Percentiles rank a stretch among this genome's conserved stretches.
phyloP scores from a whole-genome alignment of 2,888 invertebrate genomes.

The Branchinecta sandiegonensis region DNA sequence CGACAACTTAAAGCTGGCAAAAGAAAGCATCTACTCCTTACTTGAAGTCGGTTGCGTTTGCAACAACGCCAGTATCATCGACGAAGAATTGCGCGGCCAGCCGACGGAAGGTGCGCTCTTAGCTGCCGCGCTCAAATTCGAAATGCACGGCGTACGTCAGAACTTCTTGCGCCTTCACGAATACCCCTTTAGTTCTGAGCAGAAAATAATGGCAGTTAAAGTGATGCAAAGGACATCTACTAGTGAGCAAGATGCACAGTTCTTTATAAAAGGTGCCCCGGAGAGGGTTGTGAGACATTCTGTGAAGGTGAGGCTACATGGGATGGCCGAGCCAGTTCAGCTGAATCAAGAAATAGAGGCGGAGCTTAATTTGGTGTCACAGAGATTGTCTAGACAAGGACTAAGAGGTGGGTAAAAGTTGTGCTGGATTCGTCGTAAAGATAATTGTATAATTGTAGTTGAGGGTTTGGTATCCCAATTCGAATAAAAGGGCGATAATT shows the following conservation, averaged over 20 bases:
- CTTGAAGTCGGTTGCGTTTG: conserved; percentile 81
- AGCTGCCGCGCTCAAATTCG: conserved; percentile 77
- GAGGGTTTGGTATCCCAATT: too few relatives aligned
- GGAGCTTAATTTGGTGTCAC: conserved; percentile 37
- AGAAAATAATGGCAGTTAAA: conserved; percentile 96
- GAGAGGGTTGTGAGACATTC: conserved; percentile 56
- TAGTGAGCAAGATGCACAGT: conserved; percentile 43
- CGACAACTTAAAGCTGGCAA: conserved; percentile 46
- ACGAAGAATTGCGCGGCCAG: conserved; percentile 69
- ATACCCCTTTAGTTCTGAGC: conserved; percentile 92
- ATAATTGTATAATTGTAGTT: background rate
- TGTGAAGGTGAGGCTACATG: conserved; percentile 32
- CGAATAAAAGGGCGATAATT: too few relatives aligned
- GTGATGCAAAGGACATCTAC: background rate
- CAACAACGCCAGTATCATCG: conserved; percentile 84
- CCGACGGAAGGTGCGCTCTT: conserved; percentile 96
- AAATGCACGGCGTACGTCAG: conserved; percentile 63
- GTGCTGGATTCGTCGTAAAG: too few relatives aligned
- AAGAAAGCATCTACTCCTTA: conserved; percentile 58
- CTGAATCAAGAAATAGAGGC: background rate
- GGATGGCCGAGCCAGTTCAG: conserved; percentile 45
- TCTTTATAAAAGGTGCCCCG: conserved; percentile 88
- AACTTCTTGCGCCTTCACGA: conserved; percentile 75
- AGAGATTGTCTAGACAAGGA: conserved; percentile 76
- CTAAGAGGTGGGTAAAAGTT: conserved; percentile 40